Evolutionary conservation across 2,888 invertebrate species (phyloP), one percentile per base, ranked within the genome.

Genomic region (Plutella xylostella): DNA sequence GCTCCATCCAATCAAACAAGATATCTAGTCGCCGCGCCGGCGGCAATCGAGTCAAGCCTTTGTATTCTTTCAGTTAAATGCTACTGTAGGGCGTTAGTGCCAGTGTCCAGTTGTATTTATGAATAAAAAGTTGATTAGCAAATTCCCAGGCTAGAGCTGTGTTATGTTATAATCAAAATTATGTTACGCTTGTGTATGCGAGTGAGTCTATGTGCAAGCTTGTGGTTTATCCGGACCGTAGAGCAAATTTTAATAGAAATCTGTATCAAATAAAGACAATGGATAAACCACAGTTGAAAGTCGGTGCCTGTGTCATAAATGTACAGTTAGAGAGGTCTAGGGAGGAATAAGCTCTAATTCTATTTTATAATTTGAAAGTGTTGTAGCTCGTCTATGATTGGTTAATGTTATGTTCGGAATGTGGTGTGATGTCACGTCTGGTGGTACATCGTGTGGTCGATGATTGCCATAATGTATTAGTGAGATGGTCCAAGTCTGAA

Each of bases 381-480:
- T 35, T 5, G 28, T 37, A 37, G 25, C 25, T 20, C 14, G 19
- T 21, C 17, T 42, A 25, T 42, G 5, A 9, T 14, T 30, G 11
- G 41, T 28, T 28, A 17, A 15, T 28, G 9, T 11, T 30, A 30
- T 28, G 19, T 30, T 28, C 14, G 28, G 11, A 30, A 41, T 11
- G n/a, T 20, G 25, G 14, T 39, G 28, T 28, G 11, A 28, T 28
- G 11, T 28, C n/a, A 28, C n/a, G 28, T 28, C n/a, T 28, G n/a
- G 28, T n/a, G 28, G 11, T 28, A n/a, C n/a, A n/a, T 28, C 28
- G 9, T 28, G 9, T 28, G 2, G n/a, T 28, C 69, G 54, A 68
- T 64, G 73, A 71, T 73, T 78, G 80, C 79, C 79, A 78, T 78
- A 78, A 33, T 75, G 72, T 74, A 61, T 75, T 78, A 77, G 78